Evolutionary conservation across 2,113 vertebrate species (phyloP).

Genomic region (Glaucidium brasilianum): DNA sequence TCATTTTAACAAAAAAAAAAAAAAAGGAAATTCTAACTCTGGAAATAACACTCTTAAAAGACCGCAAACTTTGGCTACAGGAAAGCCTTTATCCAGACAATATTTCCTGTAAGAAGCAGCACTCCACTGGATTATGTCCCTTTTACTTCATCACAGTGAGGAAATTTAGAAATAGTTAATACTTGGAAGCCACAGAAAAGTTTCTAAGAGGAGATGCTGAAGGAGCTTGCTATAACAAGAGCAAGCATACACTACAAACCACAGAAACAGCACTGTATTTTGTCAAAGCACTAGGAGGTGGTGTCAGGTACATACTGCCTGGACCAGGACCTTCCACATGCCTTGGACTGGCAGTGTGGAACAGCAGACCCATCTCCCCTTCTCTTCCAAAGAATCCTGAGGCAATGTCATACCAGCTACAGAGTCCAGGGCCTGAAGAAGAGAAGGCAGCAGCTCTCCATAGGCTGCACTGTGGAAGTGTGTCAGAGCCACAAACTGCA

Average conservation of each 20-base stretch:
- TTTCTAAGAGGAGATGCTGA: background rate
- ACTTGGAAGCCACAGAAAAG: background rate
- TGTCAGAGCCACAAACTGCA: background rate
- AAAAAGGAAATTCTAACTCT: background rate
- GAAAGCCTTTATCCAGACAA: background rate
- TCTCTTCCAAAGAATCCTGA: background rate
- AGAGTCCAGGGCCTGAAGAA: background rate
- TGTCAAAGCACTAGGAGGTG: background rate
- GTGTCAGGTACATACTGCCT: accelerated
- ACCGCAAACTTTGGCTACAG: background rate
- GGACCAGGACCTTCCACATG: background rate
- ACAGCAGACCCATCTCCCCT: background rate
- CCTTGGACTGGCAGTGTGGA: background rate
- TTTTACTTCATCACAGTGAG: background rate
- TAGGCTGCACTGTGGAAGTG: accelerated
- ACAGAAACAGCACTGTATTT: background rate
- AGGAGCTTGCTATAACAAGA: background rate
- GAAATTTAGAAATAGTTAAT: background rate
- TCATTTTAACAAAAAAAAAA: background rate
- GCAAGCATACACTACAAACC: background rate
- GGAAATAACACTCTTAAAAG: background rate
- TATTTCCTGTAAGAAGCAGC: background rate
- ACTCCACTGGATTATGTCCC: background rate
- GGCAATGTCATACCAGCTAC: background rate
- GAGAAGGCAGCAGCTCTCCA: background rate